Percentiles rank a stretch among this genome's conserved stretches.
phyloP scores from a whole-genome alignment of 2,888 invertebrate genomes.

The Acheta domesticus region DNA sequence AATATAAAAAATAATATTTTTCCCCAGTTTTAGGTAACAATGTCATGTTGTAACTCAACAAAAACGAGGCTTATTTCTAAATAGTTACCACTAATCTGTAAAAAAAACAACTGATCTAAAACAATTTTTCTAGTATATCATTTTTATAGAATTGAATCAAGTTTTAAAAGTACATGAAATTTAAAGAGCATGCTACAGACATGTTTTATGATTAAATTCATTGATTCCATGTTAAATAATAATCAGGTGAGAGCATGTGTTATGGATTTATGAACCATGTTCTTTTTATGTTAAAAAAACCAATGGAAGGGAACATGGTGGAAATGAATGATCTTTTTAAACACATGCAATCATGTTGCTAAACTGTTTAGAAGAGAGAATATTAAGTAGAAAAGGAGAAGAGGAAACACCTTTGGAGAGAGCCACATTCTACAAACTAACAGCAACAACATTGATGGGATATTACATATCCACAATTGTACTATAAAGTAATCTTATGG shows the following conservation, averaged over 20 bases:
- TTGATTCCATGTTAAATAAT: background rate
- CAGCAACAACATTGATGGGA: background rate
- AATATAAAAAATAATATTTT: too few relatives aligned
- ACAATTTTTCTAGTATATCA: too few relatives aligned
- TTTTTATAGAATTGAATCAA: too few relatives aligned
- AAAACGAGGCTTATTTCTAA: too few relatives aligned
- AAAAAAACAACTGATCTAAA: too few relatives aligned
- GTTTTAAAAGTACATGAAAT: background rate
- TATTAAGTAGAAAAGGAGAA: conserved; percentile 18
- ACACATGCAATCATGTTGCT: conserved; percentile 22
- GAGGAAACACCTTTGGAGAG: conserved; percentile 6
- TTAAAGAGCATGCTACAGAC: background rate
- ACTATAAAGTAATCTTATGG: too few relatives aligned
- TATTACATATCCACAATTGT: background rate
- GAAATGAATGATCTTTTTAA: conserved; percentile 11
- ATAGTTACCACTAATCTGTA: too few relatives aligned
- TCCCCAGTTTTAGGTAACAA: too few relatives aligned
- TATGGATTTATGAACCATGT: conserved; percentile 48
- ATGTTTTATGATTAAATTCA: background rate
- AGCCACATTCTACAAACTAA: conserved; percentile 18
- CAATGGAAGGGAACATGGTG: background rate
- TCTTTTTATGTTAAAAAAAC: conserved; percentile 23
- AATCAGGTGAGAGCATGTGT: conserved; percentile 43
- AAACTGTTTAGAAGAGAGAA: conserved; percentile 18
- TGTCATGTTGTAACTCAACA: too few relatives aligned